phyloP scores from a whole-genome alignment of 2,113 vertebrate species.

The Amazona guildingii region DNA sequence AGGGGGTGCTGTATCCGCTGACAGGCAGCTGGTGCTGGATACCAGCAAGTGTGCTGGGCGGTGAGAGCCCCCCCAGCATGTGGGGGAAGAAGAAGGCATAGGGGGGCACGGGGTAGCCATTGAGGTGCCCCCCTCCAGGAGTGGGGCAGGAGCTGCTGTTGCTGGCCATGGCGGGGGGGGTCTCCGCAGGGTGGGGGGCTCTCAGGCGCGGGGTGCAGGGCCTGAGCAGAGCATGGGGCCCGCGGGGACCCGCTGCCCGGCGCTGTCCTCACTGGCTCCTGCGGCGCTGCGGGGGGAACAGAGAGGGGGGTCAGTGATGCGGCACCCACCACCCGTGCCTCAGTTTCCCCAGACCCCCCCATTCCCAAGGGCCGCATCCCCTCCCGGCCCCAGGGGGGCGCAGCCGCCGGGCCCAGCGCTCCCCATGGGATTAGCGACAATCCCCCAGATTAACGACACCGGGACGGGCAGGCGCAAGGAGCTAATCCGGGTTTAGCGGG shows the following conservation, averaged over 20 bases:
- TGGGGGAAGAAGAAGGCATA: conserved; percentile 97
- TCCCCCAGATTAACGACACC: conserved; percentile 36
- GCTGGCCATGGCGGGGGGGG: conserved; percentile 84
- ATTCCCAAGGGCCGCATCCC: neutral
- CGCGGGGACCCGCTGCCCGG: neutral
- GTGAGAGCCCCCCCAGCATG: conserved; percentile 91
- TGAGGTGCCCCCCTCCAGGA: conserved; percentile 84
- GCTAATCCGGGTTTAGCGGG: neutral
- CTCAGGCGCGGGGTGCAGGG: neutral
- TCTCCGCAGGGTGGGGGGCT: neutral
- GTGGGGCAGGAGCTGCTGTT: conserved; percentile 91
- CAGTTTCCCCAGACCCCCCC: neutral
- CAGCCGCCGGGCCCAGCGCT: neutral
- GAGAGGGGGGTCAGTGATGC: neutral
- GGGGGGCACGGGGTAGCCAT: conserved; percentile 89
- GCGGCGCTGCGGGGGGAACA: rapidly evolving
- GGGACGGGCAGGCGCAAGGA: neutral
- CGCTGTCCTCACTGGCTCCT: conserved; percentile 13
- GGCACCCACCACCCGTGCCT: neutral
- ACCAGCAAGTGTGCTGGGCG: conserved; percentile 81
- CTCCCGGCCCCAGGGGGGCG: neutral
- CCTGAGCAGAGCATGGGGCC: conserved; percentile 22
- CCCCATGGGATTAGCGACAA: neutral
- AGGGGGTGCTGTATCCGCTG: conserved; percentile 96
- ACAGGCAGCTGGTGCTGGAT: conserved; percentile 87